phyloP scores from a whole-genome alignment of 2,797 vertebrate genomes.

The Macrochelys suwanniensis region DNA sequence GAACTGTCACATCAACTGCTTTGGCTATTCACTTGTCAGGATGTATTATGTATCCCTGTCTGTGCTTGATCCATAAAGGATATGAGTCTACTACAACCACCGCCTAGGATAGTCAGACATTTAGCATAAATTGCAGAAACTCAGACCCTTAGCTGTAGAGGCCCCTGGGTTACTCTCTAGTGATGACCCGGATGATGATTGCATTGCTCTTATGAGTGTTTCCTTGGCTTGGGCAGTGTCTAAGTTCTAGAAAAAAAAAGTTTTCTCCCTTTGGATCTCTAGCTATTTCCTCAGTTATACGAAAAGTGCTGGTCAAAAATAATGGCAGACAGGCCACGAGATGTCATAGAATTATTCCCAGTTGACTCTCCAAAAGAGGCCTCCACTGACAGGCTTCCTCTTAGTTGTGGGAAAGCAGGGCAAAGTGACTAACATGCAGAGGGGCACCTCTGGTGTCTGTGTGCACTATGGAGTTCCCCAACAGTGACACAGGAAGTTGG shows the following conservation, averaged over 20 bases:
- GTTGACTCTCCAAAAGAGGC: neutral
- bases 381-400: neutral
- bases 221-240: fast-evolving
- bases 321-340: neutral
- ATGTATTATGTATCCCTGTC: neutral
- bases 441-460: fast-evolving
- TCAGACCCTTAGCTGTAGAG: neutral
- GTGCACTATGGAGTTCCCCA: neutral
- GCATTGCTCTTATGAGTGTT: neutral
- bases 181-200: neutral
- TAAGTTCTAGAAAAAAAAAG: neutral
- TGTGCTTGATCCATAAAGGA: neutral
- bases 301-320: neutral
- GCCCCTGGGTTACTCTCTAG: neutral
- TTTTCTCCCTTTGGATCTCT: fast-evolving
- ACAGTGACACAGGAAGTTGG: neutral
- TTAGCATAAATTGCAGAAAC: neutral
- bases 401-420: neutral
- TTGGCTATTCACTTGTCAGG: neutral
- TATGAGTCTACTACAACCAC: neutral
- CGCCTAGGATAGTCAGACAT: neutral
- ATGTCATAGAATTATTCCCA: fast-evolving
- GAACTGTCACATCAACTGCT: neutral
- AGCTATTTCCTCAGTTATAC: neutral
- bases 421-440: fast-evolving